These are phyloP conservation scores for Drosophila tropicalis DNA, from an alignment of 1,140 invertebrate genomes.

Conservation along the genomic window DNA sequence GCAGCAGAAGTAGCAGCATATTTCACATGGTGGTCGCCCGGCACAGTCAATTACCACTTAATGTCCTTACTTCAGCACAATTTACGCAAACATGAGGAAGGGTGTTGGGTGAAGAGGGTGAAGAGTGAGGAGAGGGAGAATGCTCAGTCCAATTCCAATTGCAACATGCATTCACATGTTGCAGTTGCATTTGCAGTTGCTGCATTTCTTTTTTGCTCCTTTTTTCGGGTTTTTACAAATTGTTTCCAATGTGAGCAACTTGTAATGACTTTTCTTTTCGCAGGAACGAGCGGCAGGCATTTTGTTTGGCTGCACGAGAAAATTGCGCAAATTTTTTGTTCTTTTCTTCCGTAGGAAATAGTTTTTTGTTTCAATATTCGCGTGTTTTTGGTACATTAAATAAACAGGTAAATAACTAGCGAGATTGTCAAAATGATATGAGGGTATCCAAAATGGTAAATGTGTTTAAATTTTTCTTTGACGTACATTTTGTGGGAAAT, in stretches of 20 bases:
- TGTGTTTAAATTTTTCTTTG: conserved; percentile 1
- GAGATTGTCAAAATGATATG: background rate
- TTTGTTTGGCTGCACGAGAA: conserved; percentile 21
- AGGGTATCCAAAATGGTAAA: background rate
- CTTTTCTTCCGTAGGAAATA: background rate
- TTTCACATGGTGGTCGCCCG: conserved; percentile 49
- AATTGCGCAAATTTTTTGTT: conserved; percentile 47
- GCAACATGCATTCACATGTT: conserved; percentile 49
- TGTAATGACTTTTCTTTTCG: conserved; percentile 64
- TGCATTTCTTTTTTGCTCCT: conserved; percentile 15
- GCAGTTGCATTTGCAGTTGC: conserved; percentile 30
- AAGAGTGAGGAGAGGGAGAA: conserved; percentile 5
- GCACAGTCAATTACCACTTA: conserved; percentile 74
- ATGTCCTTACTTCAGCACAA: conserved; percentile 73
- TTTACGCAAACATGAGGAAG: conserved; percentile 64
- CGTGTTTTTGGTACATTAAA: conserved; percentile 47
- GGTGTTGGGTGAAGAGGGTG: background rate
- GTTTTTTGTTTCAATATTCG: conserved; percentile 13
- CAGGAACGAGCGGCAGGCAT: too few relatives aligned
- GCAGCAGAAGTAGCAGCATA: conserved; percentile 35
- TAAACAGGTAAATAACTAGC: conserved; percentile 15
- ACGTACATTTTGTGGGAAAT: background rate
- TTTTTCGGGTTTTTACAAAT: conserved; percentile 29
- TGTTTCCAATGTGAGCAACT: conserved; percentile 45
- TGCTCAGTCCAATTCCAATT: conserved; percentile 20